Conservation (phyloP, 2,113 vertebrate genomes). For the Ardeotis arabs region DNA sequence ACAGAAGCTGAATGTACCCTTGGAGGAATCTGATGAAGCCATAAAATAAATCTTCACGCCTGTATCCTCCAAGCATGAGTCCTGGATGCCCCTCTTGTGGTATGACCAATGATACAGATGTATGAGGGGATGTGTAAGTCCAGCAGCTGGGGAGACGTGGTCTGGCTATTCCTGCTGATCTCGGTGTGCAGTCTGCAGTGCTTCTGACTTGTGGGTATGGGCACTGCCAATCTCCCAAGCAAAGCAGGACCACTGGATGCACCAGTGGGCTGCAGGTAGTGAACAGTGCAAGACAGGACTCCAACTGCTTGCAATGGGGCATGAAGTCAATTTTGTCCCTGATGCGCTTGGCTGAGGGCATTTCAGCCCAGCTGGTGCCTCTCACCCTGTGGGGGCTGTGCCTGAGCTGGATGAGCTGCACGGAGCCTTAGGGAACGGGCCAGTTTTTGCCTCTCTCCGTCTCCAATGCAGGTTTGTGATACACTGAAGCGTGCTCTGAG, state of each 20-base stretch:
- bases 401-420: background rate
- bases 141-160: background rate
- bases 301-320: fast-evolving
- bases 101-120: background rate
- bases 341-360: background rate
- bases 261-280: background rate
- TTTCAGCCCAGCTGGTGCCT: background rate
- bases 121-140: background rate
- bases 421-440: background rate
- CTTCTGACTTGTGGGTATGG: background rate
- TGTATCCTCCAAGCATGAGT: background rate
- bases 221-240: background rate
- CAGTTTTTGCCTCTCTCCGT: background rate
- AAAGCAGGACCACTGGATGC: background rate
- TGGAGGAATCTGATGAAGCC: background rate
- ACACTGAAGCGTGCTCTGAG: fast-evolving
- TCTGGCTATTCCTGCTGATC: background rate
- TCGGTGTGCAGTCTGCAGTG: background rate
- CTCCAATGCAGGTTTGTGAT: background rate
- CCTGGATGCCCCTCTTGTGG: background rate
- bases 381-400: fast-evolving
- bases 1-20: background rate
- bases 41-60: background rate
- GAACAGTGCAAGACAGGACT: background rate
- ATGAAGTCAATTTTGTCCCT: background rate